Evolutionary conservation across 37 sponge, comb jelly and placozoan genomes (phyloP), one percentile per base, ranked within the genome.

Genomic region (Amphimedon queenslandica): DNA sequence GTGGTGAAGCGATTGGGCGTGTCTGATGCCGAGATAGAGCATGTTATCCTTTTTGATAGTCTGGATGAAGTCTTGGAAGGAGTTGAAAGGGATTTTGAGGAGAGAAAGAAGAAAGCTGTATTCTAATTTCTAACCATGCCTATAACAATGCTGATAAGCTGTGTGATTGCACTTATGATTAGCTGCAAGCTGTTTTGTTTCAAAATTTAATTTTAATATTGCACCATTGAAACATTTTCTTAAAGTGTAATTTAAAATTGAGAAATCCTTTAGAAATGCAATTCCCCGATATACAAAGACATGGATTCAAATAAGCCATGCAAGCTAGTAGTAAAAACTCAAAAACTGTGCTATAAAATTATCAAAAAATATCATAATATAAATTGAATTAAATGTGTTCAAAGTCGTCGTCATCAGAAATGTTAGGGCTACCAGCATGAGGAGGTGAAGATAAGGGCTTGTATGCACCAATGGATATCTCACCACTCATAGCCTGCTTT

Each of bases 381-480:
- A 31, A 28, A 65, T 25, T 65, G 34, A 1, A 2, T 11, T 11
- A 35, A 3, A 11, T n/a, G 34, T 43, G 64, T 4, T 60, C 63
- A 0, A 10, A 60, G 1, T 67, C 69, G 1, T 67, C 69, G 34
- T 37, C 40, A 39, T 67, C 69, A 16, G 40, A 34, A 37, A 36
- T 4, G 30, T 4, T 8, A 37, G 69, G 40, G 34, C 23, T 31
- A 35, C 4, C 67, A 31, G 67, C 31, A 13, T 3, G n/a, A 23
- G 23, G 23, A 27, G 35, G 34, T 24, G 40, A 37, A 67, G 37
- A 6, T n/a, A n/a, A n/a, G 25, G 31, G 40, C 8, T 27, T 21
- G 67, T 85, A 85, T 0, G 69, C 67, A 2, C 85, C 85, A 21
- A 78, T 58, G 4, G 42, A 42, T 5, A 85, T 68, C 29, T 64